Evolutionary conservation across 2,113 vertebrate species (phyloP).

Genomic region (Telmatochromis sp.): DNA sequence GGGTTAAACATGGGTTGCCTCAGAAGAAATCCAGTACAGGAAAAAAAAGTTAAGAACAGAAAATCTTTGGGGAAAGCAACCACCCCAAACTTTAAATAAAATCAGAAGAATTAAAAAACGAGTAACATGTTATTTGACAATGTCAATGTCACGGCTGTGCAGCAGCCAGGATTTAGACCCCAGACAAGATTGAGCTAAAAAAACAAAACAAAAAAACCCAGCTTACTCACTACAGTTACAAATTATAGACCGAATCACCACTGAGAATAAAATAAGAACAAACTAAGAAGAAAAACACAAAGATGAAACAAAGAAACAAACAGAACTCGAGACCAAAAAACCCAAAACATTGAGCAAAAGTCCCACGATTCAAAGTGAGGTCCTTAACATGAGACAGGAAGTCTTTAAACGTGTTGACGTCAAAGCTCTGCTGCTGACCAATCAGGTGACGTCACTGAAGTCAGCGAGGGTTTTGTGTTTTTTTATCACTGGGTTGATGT

Average conservation of each 20-base stretch:
- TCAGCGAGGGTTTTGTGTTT: not conserved
- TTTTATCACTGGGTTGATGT: not conserved
- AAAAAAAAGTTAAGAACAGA: not conserved
- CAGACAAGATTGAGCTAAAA: not conserved
- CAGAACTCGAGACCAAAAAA: not conserved
- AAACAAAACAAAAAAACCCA: accelerated
- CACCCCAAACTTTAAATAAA: not conserved
- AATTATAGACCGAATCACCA: not conserved
- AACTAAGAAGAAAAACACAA: not conserved
- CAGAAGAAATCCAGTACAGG: not conserved
- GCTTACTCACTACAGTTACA: not conserved
- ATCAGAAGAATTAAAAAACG: not conserved
- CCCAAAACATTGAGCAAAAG: not conserved
- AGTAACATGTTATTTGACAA: not conserved
- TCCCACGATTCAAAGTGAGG: not conserved
- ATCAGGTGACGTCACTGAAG: not conserved
- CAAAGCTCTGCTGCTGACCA: not conserved
- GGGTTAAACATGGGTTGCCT: not conserved
- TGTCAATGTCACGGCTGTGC: accelerated
- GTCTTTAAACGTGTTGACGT: accelerated
- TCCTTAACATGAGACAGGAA: not conserved
- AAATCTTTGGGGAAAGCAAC: not conserved
- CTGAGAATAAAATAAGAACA: not conserved
- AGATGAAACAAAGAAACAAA: not conserved
- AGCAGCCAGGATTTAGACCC: not conserved